These are phyloP conservation scores for Eubucco bourcierii DNA, from an alignment of 2,113 vertebrate species.

Conservation along the genomic window DNA sequence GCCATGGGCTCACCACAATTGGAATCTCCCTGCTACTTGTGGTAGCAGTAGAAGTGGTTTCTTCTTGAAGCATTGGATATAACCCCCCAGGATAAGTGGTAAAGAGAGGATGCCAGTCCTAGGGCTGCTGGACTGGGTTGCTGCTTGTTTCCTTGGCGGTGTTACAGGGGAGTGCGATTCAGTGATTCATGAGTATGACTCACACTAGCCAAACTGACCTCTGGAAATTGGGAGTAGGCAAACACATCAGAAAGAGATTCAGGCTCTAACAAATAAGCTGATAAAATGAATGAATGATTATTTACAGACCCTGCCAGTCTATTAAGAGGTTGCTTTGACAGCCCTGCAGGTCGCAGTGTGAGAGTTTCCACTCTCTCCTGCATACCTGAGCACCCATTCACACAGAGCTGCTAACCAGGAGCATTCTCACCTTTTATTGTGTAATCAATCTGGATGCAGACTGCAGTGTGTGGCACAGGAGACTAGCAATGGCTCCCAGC, in stretches of 20 bases:
- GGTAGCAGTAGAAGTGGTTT: neutral
- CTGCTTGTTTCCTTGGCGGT: conserved; percentile 20
- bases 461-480: neutral
- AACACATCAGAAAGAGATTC: conserved; percentile 40
- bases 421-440: neutral
- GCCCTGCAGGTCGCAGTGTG: neutral
- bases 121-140: neutral
- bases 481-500: neutral
- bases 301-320: conserved; percentile 16
- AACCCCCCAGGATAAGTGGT: neutral
- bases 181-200: conserved; percentile 32
- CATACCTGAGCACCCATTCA: neutral
- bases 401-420: neutral
- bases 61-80: neutral
- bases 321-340: conserved; percentile 19
- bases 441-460: neutral
- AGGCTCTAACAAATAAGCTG: conserved; percentile 27
- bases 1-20: conserved; percentile 20
- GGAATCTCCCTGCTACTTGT: neutral
- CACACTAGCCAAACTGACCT: conserved; percentile 62
- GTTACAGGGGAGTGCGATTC: neutral
- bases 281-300: conserved; percentile 33
- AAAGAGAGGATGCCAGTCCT: neutral
- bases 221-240: conserved; percentile 45
- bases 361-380: neutral